Base-by-base conservation (phyloP, 2,888 invertebrate genomes). In the Ommatoiulus sabulosus region DNA sequence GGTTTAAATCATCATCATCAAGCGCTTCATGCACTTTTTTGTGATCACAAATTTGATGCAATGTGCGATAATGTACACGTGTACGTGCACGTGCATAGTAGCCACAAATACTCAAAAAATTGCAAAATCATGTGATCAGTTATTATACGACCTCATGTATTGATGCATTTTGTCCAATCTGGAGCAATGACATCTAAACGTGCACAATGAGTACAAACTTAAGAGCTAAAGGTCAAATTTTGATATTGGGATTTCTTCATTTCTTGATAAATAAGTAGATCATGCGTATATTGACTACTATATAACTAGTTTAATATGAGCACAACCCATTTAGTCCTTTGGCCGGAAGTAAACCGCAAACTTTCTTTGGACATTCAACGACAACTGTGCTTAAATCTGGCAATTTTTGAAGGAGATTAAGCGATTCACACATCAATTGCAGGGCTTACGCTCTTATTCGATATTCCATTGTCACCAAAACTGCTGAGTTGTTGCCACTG, bases 401-500 rank as follows among this genome's bases (percentile, higher is more conserved):
- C 20, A 17, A 63, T 63, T n/a, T 63, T 63, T n/a, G n/a, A 17
- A 3, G n/a, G 4, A 63, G 63, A 63, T 63, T 63, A 63, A 63
- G n/a, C 6, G 63, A n/a, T 6, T 63, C 5, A 63, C 63, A 20
- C n/a, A 63, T 63, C 63, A 63, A 63, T 63, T 20, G 63, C 15
- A 0, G 63, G n/a, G 6, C 7, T 63, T 4, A 57, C 6, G 20
- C 10, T 63, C 17, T 63, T 17, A 17, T 63, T n/a, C 63, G 7
- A 63, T 63, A 15, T 63, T 4, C 63, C 63, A 63, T 63, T 63
- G 63, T 63, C 20, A n/a, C 6, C 17, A 63, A 63, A 63, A 63
- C 5, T 63, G 63, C 63, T 63, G 63, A 63, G 63, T 63, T 63
- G 63, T 63, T 63, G 63, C 63, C 20, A n/a, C 17, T n/a, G 63